Conservation (phyloP, 1,140 invertebrate species). For the Drosophila burlai region DNA sequence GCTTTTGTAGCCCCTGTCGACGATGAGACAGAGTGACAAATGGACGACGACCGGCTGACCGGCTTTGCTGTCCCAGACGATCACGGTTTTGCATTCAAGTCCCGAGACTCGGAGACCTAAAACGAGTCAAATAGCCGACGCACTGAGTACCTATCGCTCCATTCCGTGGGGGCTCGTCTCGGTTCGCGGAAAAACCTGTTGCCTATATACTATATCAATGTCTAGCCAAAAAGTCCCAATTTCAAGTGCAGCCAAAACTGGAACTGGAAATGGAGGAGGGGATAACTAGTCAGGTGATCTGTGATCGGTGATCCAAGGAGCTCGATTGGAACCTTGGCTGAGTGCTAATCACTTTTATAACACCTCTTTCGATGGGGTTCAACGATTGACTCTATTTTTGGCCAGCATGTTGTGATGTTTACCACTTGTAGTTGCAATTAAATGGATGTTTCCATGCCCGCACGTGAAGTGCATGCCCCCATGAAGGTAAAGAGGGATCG, state of each 20-base stretch:
- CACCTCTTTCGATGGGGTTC: conserved; percentile 6
- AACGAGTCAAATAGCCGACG: conserved; percentile 10
- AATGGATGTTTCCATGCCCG: conserved; percentile 21
- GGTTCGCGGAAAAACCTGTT: conserved; percentile 23
- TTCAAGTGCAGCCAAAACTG: conserved; percentile 20
- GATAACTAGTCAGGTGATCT: conserved; percentile 24
- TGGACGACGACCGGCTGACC: conserved; percentile 23
- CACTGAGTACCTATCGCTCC: conserved; percentile 22
- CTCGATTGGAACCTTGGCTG: conserved; percentile 2
- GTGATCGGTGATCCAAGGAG: conserved; percentile 17
- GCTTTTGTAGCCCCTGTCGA: conserved; percentile 21
- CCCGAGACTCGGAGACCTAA: conserved; percentile 4
- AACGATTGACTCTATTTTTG: conserved; percentile 30
- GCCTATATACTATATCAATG: not conserved
- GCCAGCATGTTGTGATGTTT: conserved; percentile 25
- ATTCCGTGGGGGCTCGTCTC: conserved; percentile 47
- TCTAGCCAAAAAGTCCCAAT: conserved; percentile 8
- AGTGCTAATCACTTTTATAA: conserved; percentile 7
- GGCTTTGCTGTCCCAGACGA: conserved; percentile 36
- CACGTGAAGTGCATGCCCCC: conserved; percentile 39
- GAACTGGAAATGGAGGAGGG: not conserved
- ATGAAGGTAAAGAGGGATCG: not conserved
- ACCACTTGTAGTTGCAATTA: conserved; percentile 40
- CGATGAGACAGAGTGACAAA: conserved; percentile 24
- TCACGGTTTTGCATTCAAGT: conserved; percentile 28